Percentiles rank a stretch among this genome's conserved stretches.
phyloP scores from a whole-genome alignment of 2,888 invertebrate species.

The Andrena marginata region DNA sequence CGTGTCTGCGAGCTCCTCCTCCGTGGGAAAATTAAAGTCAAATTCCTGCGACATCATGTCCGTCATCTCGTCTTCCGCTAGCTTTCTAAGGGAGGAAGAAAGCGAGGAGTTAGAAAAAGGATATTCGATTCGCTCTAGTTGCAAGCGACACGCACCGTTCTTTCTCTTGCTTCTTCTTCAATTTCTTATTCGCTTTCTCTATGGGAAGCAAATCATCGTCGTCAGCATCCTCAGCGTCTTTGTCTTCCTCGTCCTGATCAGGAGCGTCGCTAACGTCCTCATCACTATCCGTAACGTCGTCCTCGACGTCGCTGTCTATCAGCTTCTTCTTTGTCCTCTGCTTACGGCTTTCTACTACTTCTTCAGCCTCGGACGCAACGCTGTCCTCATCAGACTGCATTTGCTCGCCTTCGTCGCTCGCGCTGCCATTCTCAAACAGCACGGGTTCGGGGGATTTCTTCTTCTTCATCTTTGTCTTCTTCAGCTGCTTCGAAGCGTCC shows the following conservation, averaged over 20 bases:
- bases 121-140: not conserved
- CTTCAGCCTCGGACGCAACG: constrained; percentile 16
- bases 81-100: constrained; percentile 85
- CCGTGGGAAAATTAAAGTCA: constrained; percentile 92
- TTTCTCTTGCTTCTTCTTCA: constrained; percentile 90
- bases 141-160: constrained; percentile 85
- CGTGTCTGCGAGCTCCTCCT: constrained; percentile 89
- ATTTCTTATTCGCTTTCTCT: constrained; percentile 92
- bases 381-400: constrained; percentile 17
- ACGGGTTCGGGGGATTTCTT: constrained; percentile 35
- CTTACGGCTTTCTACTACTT: constrained; percentile 17
- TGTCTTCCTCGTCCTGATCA: constrained; percentile 60
- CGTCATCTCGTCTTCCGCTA: constrained; percentile 93
- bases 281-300: constrained; percentile 20
- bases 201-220: constrained; percentile 91
- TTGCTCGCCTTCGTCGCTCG: constrained; percentile 4
- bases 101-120: constrained; percentile 8
- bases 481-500: constrained; percentile 15
- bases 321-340: constrained; percentile 33
- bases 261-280: constrained; percentile 47
- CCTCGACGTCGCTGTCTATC: constrained; percentile 16
- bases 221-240: constrained; percentile 85
- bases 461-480: constrained; percentile 28
- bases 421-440: not conserved
- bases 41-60: constrained; percentile 92